These are phyloP conservation scores for Palythoa caribaeorum DNA, from an alignment of 92 coral and sea anemone species.

Conservation along the genomic window DNA sequence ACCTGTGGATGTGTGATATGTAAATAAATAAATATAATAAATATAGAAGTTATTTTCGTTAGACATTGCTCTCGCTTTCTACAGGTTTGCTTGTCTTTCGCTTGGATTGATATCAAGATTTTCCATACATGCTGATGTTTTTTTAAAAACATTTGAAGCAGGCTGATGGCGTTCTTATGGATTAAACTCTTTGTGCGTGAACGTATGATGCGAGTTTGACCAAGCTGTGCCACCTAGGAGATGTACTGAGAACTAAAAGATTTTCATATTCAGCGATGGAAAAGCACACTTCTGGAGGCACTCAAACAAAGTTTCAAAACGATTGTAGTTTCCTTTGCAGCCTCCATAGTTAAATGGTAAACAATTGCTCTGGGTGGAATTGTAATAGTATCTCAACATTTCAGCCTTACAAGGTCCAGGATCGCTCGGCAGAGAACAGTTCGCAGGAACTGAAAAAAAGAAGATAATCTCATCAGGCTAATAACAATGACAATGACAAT, in stretches of 20 bases:
- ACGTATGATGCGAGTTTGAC: background rate
- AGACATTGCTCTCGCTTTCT: no score
- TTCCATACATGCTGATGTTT: no score
- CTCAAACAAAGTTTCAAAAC: background rate
- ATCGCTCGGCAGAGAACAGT: constrained; percentile 16
- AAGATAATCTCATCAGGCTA: no score
- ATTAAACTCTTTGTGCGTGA: no score
- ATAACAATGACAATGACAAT: background rate
- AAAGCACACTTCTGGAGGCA: constrained; percentile 14
- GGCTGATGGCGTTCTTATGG: no score
- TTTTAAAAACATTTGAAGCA: no score
- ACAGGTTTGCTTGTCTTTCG: no score
- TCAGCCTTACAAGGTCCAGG: constrained; percentile 12
- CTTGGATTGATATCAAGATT: no score
- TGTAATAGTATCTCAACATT: background rate
- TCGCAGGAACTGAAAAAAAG: background rate
- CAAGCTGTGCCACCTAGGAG: background rate
- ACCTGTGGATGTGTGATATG: no score
- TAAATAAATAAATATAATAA: no score
- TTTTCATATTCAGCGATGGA: background rate
- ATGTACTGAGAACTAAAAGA: constrained; percentile 4
- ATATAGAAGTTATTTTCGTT: no score
- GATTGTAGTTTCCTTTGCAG: constrained; percentile 19
- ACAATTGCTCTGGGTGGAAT: background rate
- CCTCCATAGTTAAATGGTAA: constrained; percentile 16